Evolutionary conservation across 2,888 invertebrate species (phyloP), one percentile per base, ranked within the genome.

Genomic region (Mesodorylaimus sp.): DNA sequence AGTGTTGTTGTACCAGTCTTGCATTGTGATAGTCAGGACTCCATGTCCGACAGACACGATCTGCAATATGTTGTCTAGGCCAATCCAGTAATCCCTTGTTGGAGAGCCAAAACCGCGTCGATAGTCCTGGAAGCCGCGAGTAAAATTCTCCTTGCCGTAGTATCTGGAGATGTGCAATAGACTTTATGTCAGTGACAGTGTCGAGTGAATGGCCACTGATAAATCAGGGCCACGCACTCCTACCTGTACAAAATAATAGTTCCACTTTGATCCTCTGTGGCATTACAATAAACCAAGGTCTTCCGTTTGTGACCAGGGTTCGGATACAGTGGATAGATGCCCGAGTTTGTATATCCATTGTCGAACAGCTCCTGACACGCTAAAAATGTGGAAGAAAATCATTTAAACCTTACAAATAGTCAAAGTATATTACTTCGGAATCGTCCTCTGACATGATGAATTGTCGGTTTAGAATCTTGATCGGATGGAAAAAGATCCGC

Each of bases 91-190:
- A 26, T 45, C 45, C 5, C 7, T 10, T 3, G 7, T 5, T 5
- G 27, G n/a, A 25, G n/a, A 7, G 5, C 45, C 45, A 25, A 45
- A 45, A 24, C 45, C 45, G 45, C n/a, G 23, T 5, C 23, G 27
- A 26, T 45, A 45, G 25, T 45, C 45, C 7, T n/a, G n/a, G 5
- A 19, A 45, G 45, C 27, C 27, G 19, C 45, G 13, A n/a, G 23
- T 26, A n/a, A 45, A 45, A 23, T 45, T 45, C 25, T 45, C 25
- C n/a, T 23, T 45, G 45, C 45, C 45, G 25, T 45, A 27, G 25
- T 7, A 45, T 23, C 45, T 41, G 32, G 32, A 7, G 32, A 16
- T 32, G 16, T 16, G 16, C 32, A 32, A 32, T 32, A 32, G n/a
- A n/a, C n/a, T n/a, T n/a, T n/a, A n/a, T n/a, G n/a, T n/a, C n/a